Base-by-base conservation (phyloP, 30 jellyfish, hydroid and myxozoan species). In the Cassiopea andromeda region DNA sequence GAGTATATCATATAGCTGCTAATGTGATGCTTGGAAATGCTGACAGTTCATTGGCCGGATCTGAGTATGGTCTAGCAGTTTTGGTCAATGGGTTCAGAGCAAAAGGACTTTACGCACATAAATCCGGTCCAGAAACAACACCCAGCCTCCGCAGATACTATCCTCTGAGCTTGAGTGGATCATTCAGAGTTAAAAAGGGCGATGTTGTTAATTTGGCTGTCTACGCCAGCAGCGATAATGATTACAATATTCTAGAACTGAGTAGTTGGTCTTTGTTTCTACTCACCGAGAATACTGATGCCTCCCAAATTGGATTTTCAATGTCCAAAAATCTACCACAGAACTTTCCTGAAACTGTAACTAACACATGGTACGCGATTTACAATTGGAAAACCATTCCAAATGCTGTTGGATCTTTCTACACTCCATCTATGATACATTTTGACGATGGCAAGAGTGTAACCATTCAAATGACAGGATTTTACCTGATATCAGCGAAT, bases 181-280 rank as follows among this genome's bases (percentile, higher is more conserved):
- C 98, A 1, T 95, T 91, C 86, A 64, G 59, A 79, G 99, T 97
- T 18, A 48, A 46, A 16, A 77, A 74, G 75, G 95, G 95, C 17
- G 92, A 80, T 54, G 83, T 75, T 13, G 76, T 92, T 3, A 71
- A 83, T 17, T 58, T 85, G 15, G 93, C 70, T 18, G 82, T 92
- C 12, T 64, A 69, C 77, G 61, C 97, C 60, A 76, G 80, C 50
- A 69, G 45, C 1, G 94, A 75, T 48, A 19, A 2, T 12, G 48
- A 57, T 1, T 88, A 45, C 48, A 59, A 45, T 2, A 57, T 96
- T 27, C 77, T 88, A 8, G 94, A 78, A 17, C 77, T 47, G 57
- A 96, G 98, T 74, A 83, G 96, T 75, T 96, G 98, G 98, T 95
- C 98, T 13, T 48, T 92, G 73, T 93, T 89, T 19, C 84, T 80